These are phyloP conservation scores for Drosophila pseudoananassae DNA, from an alignment of 1,140 invertebrate species.

Conservation along the genomic window DNA sequence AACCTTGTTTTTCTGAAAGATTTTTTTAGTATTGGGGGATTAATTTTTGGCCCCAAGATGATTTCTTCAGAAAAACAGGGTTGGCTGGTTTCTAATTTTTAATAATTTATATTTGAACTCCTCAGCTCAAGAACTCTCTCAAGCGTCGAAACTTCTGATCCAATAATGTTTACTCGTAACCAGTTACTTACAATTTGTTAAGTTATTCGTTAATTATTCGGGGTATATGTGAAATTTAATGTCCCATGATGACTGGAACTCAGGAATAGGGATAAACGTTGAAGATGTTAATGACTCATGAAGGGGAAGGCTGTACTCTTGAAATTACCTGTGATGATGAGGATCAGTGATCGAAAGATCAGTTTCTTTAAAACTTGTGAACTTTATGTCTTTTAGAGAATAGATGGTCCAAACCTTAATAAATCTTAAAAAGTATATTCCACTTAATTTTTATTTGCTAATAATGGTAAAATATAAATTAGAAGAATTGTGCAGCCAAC, in stretches of 20 bases:
- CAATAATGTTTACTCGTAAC: not conserved
- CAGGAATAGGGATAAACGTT: too few relatives aligned
- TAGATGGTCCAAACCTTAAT: not conserved
- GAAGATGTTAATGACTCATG: too few relatives aligned
- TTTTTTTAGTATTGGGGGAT: not conserved
- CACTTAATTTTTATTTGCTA: too few relatives aligned
- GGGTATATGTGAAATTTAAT: slow-evolving; percentile 1
- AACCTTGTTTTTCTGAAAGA: not conserved
- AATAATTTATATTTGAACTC: not conserved
- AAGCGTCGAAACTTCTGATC: slow-evolving; percentile 21
- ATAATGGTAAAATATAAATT: too few relatives aligned
- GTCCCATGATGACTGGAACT: not conserved
- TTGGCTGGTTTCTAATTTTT: too few relatives aligned
- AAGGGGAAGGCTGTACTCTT: not conserved
- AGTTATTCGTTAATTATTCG: slow-evolving; percentile 15
- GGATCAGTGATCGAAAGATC: not conserved
- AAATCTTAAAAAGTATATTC: not conserved
- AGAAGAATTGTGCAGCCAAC: too few relatives aligned
- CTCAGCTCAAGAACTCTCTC: slow-evolving; percentile 14
- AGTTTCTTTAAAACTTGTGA: slow-evolving; percentile 1
- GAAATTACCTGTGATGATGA: not conserved
- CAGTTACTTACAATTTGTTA: not conserved
- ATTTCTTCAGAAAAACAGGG: not conserved
- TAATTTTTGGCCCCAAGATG: not conserved
- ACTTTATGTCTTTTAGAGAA: not conserved